Percentiles rank a stretch among this genome's conserved stretches.
Conservation (phyloP, 1,140 invertebrate genomes). For the Acyrthosiphon pisum region DNA sequence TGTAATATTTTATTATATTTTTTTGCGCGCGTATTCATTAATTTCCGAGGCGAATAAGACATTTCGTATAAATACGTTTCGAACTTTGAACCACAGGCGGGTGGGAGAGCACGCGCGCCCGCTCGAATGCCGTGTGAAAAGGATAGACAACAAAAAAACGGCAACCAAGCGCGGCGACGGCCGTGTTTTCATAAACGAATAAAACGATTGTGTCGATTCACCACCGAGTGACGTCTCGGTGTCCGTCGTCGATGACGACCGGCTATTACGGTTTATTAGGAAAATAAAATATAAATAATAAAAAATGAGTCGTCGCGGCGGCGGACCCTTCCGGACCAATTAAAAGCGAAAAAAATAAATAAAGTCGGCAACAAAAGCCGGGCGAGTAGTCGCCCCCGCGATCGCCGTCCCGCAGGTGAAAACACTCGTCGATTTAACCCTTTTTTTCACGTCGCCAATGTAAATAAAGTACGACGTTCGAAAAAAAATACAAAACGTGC, state of each 20-base stretch:
- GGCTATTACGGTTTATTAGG: constrained; percentile 45
- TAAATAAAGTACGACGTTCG: constrained; percentile 53
- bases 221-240: neutral
- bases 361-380: constrained; percentile 47
- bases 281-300: neutral
- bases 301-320: neutral
- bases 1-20: neutral
- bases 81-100: neutral
- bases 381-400: neutral
- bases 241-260: neutral
- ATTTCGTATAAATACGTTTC: neutral
- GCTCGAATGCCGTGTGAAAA: constrained; percentile 1
- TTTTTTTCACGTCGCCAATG: constrained; percentile 69
- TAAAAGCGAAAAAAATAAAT: constrained; percentile 28
- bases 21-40: neutral
- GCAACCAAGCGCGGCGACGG: constrained; percentile 13
- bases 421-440: constrained; percentile 93
- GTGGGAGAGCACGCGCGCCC: no score
- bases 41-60: neutral
- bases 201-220: constrained; percentile 57
- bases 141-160: neutral
- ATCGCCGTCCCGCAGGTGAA: constrained; percentile 76
- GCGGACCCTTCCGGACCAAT: constrained; percentile 42
- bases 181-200: constrained; percentile 51
- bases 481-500: constrained; percentile 40